phyloP scores from a whole-genome alignment of 2,797 vertebrate genomes.

The Sebastes glaucus region DNA sequence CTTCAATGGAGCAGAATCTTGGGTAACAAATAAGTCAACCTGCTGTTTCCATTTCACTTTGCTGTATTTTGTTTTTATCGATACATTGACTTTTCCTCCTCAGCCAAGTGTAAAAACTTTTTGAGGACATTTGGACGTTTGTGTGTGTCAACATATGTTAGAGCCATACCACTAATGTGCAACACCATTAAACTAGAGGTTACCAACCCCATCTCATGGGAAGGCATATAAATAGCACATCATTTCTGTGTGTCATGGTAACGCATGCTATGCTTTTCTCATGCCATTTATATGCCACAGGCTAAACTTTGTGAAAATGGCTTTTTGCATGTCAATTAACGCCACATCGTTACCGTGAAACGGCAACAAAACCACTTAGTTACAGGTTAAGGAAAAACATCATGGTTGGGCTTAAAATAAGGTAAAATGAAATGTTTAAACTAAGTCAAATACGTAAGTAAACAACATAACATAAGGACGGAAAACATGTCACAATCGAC shows the following conservation, averaged over 20 bases:
- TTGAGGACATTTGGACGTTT: not conserved
- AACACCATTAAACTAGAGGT: not conserved
- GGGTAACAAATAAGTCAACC: not conserved
- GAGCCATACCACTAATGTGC: not conserved
- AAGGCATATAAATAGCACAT: no score
- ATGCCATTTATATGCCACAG: no score
- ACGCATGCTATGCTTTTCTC: no score
- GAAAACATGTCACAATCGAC: no score
- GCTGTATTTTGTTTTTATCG: not conserved
- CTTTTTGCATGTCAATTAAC: no score
- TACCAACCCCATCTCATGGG: not conserved
- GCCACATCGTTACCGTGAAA: no score
- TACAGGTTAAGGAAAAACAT: not conserved
- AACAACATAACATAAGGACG: not conserved
- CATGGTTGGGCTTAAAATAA: not conserved
- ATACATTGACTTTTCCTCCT: not conserved
- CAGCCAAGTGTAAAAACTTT: not conserved
- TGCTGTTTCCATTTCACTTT: not conserved
- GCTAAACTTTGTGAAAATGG: no score
- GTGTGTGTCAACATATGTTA: not conserved
- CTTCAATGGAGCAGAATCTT: not conserved
- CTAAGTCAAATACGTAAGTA: not conserved
- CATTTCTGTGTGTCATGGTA: no score
- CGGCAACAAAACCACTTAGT: no score
- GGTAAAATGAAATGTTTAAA: not conserved